A percentile compares a stretch with the other conserved stretches of the same genome.
Conservation (phyloP, 2,888 invertebrate genomes). For the Apamea monoglypha region DNA sequence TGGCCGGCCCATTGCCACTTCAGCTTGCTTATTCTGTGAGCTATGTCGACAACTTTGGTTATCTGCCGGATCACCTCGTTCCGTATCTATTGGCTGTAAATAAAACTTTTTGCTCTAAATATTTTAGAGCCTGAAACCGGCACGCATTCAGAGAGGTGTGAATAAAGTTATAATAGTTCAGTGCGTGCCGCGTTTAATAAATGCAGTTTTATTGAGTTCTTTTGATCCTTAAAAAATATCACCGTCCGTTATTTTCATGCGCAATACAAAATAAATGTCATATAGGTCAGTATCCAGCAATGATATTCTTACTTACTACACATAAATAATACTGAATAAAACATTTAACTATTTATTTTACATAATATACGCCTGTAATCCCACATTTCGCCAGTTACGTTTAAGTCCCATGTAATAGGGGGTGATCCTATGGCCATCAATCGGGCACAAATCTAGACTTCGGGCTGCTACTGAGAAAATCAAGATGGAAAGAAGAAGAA, state of each 20-base stretch:
- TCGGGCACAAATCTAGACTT: background rate
- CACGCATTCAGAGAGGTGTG: slow-evolving; percentile 21
- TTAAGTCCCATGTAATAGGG: background rate
- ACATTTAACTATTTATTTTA: no score
- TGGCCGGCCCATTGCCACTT: background rate
- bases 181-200: background rate
- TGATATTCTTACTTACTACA: background rate
- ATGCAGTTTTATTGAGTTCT: background rate
- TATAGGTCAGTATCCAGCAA: background rate
- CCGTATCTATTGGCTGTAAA: background rate
- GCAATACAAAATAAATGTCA: background rate
- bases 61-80: no score
- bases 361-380: background rate
- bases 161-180: slow-evolving; percentile 9
- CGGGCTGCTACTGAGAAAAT: background rate
- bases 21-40: background rate
- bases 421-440: background rate
- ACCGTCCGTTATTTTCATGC: background rate
- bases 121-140: background rate
- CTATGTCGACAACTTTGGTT: background rate
- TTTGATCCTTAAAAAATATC: background rate
- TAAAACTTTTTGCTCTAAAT: background rate
- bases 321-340: background rate
- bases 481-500: no score
- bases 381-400: background rate